These are phyloP conservation scores for Chymomyza costata DNA, from an alignment of 1,140 invertebrate species.

Conservation along the genomic window DNA sequence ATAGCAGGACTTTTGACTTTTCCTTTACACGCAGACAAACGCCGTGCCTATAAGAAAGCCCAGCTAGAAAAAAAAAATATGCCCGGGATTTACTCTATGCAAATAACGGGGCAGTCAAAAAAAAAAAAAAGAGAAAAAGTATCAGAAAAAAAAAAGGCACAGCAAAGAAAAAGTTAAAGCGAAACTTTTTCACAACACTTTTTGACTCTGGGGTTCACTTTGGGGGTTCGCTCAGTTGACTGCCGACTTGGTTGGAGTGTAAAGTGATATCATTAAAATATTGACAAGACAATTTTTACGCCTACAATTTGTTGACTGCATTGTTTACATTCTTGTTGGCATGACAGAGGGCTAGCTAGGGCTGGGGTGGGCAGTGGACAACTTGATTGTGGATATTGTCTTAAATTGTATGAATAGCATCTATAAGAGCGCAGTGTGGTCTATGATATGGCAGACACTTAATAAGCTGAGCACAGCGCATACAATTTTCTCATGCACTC, in stretches of 20 bases:
- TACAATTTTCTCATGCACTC: too few relatives aligned
- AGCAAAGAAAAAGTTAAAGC: slow-evolving; percentile 49
- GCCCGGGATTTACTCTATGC: slow-evolving; percentile 20
- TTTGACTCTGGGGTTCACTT: slow-evolving; percentile 10
- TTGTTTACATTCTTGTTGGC: slow-evolving; percentile 26
- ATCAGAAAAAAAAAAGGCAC: slow-evolving; percentile 16
- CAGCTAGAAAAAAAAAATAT: slow-evolving; percentile 15
- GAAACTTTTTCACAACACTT: slow-evolving; percentile 50
- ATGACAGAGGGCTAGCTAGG: too few relatives aligned
- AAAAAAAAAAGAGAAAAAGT: slow-evolving; percentile 9
- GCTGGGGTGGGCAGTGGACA: too few relatives aligned
- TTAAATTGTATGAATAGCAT: too few relatives aligned
- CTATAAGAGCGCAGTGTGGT: too few relatives aligned
- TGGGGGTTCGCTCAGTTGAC: neutral
- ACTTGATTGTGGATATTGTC: too few relatives aligned
- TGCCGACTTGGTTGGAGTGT: slow-evolving; percentile 21
- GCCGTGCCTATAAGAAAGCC: slow-evolving; percentile 5
- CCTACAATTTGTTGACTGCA: slow-evolving; percentile 62
- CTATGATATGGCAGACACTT: too few relatives aligned
- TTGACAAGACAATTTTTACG: slow-evolving; percentile 71
- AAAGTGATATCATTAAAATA: slow-evolving; percentile 73
- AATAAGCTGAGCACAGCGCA: too few relatives aligned
- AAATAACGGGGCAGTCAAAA: slow-evolving; percentile 9
- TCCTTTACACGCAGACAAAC: slow-evolving; percentile 51
- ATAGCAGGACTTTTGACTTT: slow-evolving; percentile 64